phyloP scores from a whole-genome alignment of 2,797 vertebrate species.

The Mastacembelus armatus region DNA sequence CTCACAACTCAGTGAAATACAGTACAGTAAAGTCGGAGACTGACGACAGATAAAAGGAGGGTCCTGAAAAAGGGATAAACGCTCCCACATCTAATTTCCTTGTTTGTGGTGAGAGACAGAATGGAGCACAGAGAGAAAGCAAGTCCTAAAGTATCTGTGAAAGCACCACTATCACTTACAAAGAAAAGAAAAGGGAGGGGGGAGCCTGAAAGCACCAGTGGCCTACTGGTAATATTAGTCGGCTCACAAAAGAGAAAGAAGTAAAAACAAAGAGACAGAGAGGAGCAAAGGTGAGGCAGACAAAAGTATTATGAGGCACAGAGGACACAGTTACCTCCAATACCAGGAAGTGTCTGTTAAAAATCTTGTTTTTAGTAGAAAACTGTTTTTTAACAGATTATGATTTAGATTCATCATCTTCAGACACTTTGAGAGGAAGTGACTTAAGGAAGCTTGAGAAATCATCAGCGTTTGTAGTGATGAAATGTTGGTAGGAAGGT shows the following conservation, averaged over 20 bases:
- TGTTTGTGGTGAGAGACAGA: not conserved
- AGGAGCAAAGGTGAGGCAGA: too few species aligned
- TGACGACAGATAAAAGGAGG: not conserved
- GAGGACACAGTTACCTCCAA: too few species aligned
- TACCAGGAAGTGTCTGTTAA: not conserved
- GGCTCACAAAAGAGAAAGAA: constrained; percentile 5
- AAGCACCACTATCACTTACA: constrained; percentile 37
- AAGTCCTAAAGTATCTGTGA: constrained; percentile 19
- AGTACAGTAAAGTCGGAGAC: too few species aligned
- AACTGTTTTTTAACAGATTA: not conserved
- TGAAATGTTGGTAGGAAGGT: constrained; percentile 2
- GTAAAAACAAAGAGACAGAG: not conserved
- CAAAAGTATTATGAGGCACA: too few species aligned
- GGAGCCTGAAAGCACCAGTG: constrained; percentile 12
- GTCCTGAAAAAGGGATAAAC: not conserved
- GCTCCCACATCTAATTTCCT: not conserved
- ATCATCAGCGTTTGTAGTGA: constrained; percentile 13
- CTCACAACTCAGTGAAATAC: constrained; percentile 37
- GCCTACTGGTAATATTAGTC: constrained; percentile 10
- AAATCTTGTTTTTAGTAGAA: too few species aligned
- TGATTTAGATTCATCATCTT: not conserved
- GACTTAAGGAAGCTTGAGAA: constrained; percentile 21
- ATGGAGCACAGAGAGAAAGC: not conserved
- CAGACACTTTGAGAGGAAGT: constrained; percentile 21
- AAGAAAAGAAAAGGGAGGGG: constrained; percentile 5